Evolutionary conservation across 2,113 vertebrate genomes (phyloP).

Genomic region (Pardalotus punctatus): DNA sequence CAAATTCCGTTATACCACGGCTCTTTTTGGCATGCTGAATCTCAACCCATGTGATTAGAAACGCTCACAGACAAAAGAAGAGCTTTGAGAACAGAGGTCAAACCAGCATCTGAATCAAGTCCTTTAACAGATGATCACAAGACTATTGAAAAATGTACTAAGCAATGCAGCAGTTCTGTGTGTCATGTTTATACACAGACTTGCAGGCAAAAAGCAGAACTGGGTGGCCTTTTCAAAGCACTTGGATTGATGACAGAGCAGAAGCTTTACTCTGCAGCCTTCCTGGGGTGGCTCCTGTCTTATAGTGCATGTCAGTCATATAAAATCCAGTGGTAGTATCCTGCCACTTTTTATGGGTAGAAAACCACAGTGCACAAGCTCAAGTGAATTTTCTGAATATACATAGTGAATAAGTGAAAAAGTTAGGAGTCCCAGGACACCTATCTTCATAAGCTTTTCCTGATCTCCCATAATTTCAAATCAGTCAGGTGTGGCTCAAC

Average conservation of each 20-base stretch:
- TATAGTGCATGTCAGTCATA: neutral
- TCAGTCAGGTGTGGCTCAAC: neutral
- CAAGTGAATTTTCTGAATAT: neutral
- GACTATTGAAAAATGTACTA: constrained; percentile 50
- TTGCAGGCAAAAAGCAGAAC: neutral
- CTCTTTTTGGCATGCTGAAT: constrained; percentile 59
- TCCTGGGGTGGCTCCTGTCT: neutral
- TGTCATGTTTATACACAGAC: constrained; percentile 39
- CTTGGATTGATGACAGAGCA: neutral
- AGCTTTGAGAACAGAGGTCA: constrained; percentile 61
- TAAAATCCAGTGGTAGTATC: neutral
- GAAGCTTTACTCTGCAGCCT: neutral
- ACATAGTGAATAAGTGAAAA: neutral
- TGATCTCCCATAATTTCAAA: neutral
- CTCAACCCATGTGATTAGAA: constrained; percentile 69
- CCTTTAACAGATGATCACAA: constrained; percentile 61
- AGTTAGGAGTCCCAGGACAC: neutral
- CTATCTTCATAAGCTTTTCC: neutral
- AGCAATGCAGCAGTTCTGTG: neutral
- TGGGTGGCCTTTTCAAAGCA: constrained; percentile 27
- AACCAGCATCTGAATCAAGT: constrained; percentile 54
- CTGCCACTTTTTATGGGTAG: neutral
- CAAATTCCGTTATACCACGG: constrained; percentile 46
- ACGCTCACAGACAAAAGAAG: constrained; percentile 45
- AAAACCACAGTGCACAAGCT: neutral